Evolutionary conservation across 1,140 invertebrate species (phyloP).

Genomic region (Andricus grossulariae): DNA sequence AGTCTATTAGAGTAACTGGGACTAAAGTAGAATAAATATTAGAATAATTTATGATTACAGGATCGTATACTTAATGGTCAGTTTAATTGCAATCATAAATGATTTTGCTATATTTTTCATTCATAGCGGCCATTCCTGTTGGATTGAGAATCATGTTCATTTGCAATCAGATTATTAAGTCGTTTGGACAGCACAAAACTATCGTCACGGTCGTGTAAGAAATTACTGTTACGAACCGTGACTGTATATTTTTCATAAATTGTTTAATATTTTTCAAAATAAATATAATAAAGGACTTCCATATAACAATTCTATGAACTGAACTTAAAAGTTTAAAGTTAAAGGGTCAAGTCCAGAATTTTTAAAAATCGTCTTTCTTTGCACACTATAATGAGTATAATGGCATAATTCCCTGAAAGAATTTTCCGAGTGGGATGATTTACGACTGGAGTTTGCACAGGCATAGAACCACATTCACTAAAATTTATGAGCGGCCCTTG

Average conservation of each 20-base stretch:
- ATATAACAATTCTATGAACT: too few species aligned
- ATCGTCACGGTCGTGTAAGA: constrained; percentile 25
- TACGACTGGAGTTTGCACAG: not conserved
- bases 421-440: not conserved
- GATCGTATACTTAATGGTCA: not conserved
- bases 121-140: not conserved
- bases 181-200: not conserved
- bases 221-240: constrained; percentile 26
- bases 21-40: not conserved
- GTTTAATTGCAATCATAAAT: constrained; percentile 14
- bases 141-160: not conserved
- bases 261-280: too few species aligned
- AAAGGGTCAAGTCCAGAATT: too few species aligned
- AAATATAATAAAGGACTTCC: too few species aligned
- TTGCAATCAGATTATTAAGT: constrained; percentile 11
- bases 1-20: constrained; percentile 10
- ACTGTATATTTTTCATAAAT: constrained; percentile 5
- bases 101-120: constrained; percentile 4
- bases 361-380: too few species aligned
- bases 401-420: not conserved
- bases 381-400: not conserved
- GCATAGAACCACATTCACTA: constrained; percentile 14
- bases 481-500: constrained; percentile 54
- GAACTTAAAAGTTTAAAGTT: too few species aligned
- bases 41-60: constrained; percentile 13